A percentile compares a stretch with the other conserved stretches of the same genome.
These are phyloP conservation scores for Poeciliopsis turneri DNA, from an alignment of 2,797 vertebrate genomes.

Conservation along the genomic window DNA sequence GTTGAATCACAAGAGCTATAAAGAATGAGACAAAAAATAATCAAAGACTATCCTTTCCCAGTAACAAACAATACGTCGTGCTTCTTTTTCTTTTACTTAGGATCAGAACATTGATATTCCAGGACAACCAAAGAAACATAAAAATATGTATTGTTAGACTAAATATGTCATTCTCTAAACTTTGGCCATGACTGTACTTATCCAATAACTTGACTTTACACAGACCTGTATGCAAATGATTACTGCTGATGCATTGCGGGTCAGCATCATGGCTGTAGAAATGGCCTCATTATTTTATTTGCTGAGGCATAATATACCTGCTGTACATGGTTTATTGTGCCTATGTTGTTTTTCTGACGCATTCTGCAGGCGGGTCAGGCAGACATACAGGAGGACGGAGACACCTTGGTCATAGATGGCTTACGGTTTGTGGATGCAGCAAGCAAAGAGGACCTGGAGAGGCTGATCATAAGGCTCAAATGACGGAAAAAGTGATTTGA, in stretches of 20 bases:
- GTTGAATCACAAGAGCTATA: neutral
- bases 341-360: conserved; percentile 56
- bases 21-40: neutral
- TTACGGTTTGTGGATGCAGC: conserved; percentile 61
- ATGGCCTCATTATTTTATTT: conserved; percentile 47
- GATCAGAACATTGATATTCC: neutral
- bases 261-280: conserved; percentile 18
- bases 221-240: neutral
- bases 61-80: neutral
- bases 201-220: neutral
- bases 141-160: no score
- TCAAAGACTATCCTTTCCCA: neutral
- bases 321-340: conserved; percentile 11
- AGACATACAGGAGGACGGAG: conserved; percentile 40
- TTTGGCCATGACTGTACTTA: neutral
- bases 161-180: neutral
- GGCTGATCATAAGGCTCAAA: conserved; percentile 35
- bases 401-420: conserved; percentile 67
- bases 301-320: conserved; percentile 15
- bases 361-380: conserved; percentile 40
- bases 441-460: conserved; percentile 56
- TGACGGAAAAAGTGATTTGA: conserved; percentile 17
- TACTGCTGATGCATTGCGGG: neutral
- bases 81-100: neutral
- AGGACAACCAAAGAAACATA: no score